Evolutionary conservation across 2,113 vertebrate species (phyloP).

Genomic region (Xiphophorus maculatus): DNA sequence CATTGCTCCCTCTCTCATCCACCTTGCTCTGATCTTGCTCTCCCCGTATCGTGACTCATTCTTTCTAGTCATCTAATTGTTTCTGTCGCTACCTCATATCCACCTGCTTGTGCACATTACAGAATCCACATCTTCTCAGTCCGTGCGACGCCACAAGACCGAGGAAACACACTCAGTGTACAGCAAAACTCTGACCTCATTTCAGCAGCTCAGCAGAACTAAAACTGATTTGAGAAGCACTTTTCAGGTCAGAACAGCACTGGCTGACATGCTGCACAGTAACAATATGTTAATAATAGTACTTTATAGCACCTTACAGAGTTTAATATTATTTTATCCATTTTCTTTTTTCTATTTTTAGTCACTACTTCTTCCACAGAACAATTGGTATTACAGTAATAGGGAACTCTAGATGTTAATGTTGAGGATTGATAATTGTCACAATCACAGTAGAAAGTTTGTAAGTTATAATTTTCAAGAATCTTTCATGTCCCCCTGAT

Average conservation of each 20-base stretch:
- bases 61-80: conserved; percentile 7
- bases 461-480: no score
- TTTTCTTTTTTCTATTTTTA: no score
- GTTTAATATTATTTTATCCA: no score
- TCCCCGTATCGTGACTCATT: conserved; percentile 52
- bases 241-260: not conserved
- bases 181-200: not conserved
- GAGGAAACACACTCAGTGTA: not conserved
- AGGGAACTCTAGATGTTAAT: no score
- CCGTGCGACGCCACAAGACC: not conserved
- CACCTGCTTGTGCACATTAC: conserved; percentile 9
- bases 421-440: no score
- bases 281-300: not conserved
- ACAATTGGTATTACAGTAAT: no score
- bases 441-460: no score
- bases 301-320: not conserved
- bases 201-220: not conserved
- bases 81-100: conserved; percentile 10
- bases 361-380: no score
- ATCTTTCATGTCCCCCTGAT: no score
- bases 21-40: conserved; percentile 20
- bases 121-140: not conserved
- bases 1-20: conserved; percentile 14
- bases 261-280: no score
- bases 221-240: not conserved